Conservation (phyloP, 2,888 invertebrate genomes). For the Unio delphinus region DNA sequence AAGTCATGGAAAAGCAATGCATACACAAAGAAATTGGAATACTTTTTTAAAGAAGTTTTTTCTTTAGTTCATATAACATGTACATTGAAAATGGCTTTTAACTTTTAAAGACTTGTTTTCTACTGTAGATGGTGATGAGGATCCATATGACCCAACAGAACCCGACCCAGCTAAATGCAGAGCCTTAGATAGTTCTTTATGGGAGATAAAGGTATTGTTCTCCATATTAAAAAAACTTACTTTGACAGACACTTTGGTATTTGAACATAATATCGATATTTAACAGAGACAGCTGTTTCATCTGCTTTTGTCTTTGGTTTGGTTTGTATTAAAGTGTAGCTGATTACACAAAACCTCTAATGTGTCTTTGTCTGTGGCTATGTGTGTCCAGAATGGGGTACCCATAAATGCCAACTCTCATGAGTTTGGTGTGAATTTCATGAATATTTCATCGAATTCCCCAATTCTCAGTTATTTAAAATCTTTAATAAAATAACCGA, state of each 20-base stretch:
- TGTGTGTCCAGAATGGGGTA: too few species aligned
- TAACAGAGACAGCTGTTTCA: background rate
- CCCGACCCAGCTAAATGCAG: constrained; percentile 83
- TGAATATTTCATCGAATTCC: too few species aligned
- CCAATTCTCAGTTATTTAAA: too few species aligned
- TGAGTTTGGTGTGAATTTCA: too few species aligned
- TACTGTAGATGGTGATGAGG: constrained; percentile 70
- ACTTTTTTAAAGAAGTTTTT: background rate
- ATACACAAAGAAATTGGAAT: too few species aligned
- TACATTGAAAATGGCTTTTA: background rate
- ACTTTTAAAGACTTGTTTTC: background rate
- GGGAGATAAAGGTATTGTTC: constrained; percentile 82
- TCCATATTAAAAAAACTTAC: background rate
- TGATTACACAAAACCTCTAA: background rate
- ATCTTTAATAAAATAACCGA: too few species aligned
- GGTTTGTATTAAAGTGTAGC: background rate
- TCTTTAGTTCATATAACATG: background rate
- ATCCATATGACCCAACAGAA: constrained; percentile 90
- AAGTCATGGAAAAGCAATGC: background rate
- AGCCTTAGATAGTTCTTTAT: constrained; percentile 90
- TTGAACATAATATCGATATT: background rate
- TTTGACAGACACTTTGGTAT: background rate
- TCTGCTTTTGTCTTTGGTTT: background rate
- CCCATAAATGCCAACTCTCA: too few species aligned
- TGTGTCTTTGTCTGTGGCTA: too few species aligned